Conservation (phyloP, 2,888 invertebrate species). For the Metellina segmentata region DNA sequence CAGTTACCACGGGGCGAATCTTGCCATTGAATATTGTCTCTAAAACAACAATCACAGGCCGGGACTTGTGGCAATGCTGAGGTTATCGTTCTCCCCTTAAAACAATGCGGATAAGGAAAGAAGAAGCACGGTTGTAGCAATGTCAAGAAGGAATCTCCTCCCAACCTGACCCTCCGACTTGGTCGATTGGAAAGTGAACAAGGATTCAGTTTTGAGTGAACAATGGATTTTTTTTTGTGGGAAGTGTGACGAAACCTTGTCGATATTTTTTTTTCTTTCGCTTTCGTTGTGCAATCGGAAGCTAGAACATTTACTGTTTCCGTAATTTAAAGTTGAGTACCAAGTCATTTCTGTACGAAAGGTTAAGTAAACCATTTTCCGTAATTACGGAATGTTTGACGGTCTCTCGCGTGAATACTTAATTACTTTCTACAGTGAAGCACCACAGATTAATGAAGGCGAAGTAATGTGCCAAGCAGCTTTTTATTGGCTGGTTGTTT, state of each 20-base stretch:
- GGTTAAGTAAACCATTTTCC: no score
- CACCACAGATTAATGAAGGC: no score
- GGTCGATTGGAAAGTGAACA: constrained; percentile 37
- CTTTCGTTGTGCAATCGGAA: not conserved
- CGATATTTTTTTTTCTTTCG: not conserved
- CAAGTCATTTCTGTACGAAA: not conserved
- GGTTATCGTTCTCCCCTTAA: constrained; percentile 32
- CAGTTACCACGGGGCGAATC: not conserved
- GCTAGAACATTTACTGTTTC: not conserved
- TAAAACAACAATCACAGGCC: constrained; percentile 31
- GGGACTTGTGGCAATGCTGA: constrained; percentile 12
- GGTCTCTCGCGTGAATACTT: no score
- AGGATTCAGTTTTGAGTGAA: constrained; percentile 9
- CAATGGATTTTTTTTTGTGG: constrained; percentile 7
- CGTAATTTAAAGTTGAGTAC: not conserved
- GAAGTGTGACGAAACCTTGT: not conserved
- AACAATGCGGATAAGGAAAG: constrained; percentile 30
- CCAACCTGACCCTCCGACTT: not conserved
- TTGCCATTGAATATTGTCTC: constrained; percentile 43
- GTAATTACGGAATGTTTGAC: no score
- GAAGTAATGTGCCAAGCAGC: no score
- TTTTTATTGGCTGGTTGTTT: no score
- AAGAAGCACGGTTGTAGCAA: constrained; percentile 13
- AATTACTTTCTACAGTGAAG: no score
- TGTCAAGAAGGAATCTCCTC: constrained; percentile 1